Base-by-base conservation (phyloP, 2,113 vertebrate species). In the Vireo altiloquus region DNA sequence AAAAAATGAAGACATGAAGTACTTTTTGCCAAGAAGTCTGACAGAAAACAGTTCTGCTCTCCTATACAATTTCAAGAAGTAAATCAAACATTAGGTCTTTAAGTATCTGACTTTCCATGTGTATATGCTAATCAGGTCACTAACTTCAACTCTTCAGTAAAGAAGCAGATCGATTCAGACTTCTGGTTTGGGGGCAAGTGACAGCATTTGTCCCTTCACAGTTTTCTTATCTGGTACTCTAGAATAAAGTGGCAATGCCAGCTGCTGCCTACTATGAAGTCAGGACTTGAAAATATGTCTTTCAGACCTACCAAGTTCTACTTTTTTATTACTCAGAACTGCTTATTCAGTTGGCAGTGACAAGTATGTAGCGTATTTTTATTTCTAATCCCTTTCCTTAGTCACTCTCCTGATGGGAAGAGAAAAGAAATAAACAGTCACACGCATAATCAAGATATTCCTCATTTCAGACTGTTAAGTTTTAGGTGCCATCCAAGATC, bases 361-460 rank as follows among this genome's bases (percentile, higher is more conserved):
- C 50, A 64, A 17, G 3, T 15, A 28, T 2, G 2, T 4, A 33
- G 11, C 1, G 4, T 19, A n/a, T 14, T 72, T 39, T 56, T n/a
- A 24, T 16, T 74, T 65, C 23, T 56, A 64, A 47, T 49, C 9
- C 19, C 49, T 37, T 39, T 47, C 23, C n/a, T 47, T n/a, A 47
- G 19, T 54, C 14, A 53, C 18, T 47, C 23, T n/a, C 24, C n/a
- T 33, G 11, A 28, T 5, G 2, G 8, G 7, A 21, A 7, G 2
- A 25, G 9, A 33, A 50, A n/a, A 13, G 4, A 40, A 47, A 64
- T 9, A n/a, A 63, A 30, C 24, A 57, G 5, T 33, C 10, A 37
- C 9, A 61, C 4, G 11, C 17, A 53, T 53, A 53, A 39, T 27
- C 47, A 54, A 54, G 4, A 11, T 19, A 74, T 8, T 47, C 19